phyloP scores from a whole-genome alignment of 2,888 invertebrate genomes.

The Micoletzkya japonica region DNA sequence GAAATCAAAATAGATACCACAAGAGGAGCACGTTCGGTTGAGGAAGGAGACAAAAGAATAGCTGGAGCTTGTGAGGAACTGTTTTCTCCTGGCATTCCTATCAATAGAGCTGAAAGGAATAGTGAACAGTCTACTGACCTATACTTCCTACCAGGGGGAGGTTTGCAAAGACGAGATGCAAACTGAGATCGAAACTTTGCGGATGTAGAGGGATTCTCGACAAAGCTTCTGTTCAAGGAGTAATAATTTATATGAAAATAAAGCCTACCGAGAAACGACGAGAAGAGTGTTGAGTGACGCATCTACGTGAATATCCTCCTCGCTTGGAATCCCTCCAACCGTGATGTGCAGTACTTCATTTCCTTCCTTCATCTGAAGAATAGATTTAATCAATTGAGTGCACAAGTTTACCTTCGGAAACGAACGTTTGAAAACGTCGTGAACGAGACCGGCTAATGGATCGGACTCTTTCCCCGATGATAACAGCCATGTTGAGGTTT shows the following conservation, averaged over 20 bases:
- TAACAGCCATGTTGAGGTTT: constrained; percentile 24
- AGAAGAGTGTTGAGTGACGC: constrained; percentile 27
- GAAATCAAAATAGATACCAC: not conserved
- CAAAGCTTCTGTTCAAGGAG: not conserved
- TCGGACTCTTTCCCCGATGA: constrained; percentile 15
- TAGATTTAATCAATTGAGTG: not conserved
- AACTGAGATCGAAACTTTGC: constrained; percentile 26
- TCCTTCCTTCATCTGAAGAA: constrained; percentile 16
- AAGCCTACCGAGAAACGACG: constrained; percentile 10
- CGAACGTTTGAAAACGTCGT: not conserved
- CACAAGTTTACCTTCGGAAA: constrained; percentile 10
- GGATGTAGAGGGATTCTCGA: constrained; percentile 3
- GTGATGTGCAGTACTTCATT: constrained; percentile 22
- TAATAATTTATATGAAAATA: not conserved
- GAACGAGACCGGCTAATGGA: constrained; percentile 8
- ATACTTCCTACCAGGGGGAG: constrained; percentile 18
- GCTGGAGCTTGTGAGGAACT: constrained; percentile 23
- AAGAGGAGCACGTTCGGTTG: constrained; percentile 11
- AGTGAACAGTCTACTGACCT: no score
- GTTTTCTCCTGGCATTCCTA: constrained; percentile 25
- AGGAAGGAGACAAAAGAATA: constrained; percentile 25
- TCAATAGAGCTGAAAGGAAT: constrained; percentile 23
- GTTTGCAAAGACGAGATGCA: constrained; percentile 10
- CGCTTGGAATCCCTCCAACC: constrained; percentile 17
- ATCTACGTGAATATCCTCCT: constrained; percentile 22